Conservation (phyloP, 2,888 invertebrate species). For the Carabus problematicus region DNA sequence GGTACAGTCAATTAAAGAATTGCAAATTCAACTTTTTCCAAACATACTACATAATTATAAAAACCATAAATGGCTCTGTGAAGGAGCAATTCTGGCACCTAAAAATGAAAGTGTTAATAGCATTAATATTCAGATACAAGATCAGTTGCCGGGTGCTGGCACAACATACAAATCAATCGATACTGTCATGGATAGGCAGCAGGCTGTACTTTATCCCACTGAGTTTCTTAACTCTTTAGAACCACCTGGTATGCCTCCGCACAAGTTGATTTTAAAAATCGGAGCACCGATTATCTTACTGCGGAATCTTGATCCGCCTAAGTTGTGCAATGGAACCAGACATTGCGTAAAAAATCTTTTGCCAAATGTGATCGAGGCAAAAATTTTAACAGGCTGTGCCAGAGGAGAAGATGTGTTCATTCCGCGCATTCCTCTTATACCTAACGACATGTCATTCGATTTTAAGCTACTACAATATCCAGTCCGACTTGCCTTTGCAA, state of each 20-base stretch:
- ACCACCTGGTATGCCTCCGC: constrained; percentile 45
- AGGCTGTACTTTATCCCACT: no score
- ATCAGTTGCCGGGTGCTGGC: constrained; percentile 20
- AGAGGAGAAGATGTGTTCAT: constrained; percentile 46
- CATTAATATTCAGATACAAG: not conserved
- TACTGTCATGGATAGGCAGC: no score
- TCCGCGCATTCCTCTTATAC: constrained; percentile 47
- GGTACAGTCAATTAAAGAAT: not conserved
- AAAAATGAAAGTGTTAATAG: not conserved
- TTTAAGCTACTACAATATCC: constrained; percentile 49
- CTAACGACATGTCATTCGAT: constrained; percentile 44
- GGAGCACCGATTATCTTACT: constrained; percentile 47
- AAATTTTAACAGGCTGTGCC: not conserved
- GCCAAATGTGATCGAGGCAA: constrained; percentile 43
- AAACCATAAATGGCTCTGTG: not conserved
- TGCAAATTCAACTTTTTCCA: not conserved
- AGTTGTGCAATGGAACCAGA: constrained; percentile 48
- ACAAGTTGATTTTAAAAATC: constrained; percentile 44
- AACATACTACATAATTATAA: not conserved
- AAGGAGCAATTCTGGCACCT: not conserved
- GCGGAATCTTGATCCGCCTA: constrained; percentile 47
- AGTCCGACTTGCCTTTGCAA: constrained; percentile 49
- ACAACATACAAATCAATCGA: constrained; percentile 42
- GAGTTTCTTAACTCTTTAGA: constrained; percentile 25
- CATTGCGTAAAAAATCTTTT: constrained; percentile 44